Percentiles rank a stretch among this genome's conserved stretches.
phyloP scores from a whole-genome alignment of 2,113 vertebrate species.

The Elanoides forficatus region DNA sequence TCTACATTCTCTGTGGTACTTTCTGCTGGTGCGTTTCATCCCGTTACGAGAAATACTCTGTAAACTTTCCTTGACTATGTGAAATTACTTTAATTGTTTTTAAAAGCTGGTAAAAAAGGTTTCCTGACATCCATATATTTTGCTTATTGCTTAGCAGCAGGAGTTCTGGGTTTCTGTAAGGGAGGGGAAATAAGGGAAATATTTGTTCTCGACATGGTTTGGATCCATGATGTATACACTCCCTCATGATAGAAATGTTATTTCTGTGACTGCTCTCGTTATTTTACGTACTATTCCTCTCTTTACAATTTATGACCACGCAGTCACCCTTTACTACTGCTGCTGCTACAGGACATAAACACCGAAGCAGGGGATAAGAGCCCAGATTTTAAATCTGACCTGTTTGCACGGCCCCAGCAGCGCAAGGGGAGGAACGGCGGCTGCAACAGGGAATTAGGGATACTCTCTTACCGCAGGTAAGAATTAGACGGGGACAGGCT shows the following conservation, averaged over 20 bases:
- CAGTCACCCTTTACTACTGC: not conserved
- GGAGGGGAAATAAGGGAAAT: not conserved
- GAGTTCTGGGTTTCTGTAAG: not conserved
- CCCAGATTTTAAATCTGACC: not conserved
- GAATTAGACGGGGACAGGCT: not conserved
- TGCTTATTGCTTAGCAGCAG: slow-evolving; percentile 14
- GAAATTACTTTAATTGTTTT: not conserved
- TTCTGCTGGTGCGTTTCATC: not conserved
- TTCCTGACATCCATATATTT: not conserved
- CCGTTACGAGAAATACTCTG: not conserved
- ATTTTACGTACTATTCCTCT: not conserved
- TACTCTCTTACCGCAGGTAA: accelerated
- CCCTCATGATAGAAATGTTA: not conserved
- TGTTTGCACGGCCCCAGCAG: not conserved
- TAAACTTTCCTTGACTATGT: not conserved
- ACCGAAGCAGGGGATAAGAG: not conserved
- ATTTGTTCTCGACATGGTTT: not conserved
- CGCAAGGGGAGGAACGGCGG: not conserved
- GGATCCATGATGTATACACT: not conserved
- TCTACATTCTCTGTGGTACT: accelerated
- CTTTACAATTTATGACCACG: not conserved
- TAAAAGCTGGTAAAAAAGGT: not conserved
- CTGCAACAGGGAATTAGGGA: accelerated
- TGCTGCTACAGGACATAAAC: not conserved
- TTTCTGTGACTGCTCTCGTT: not conserved